Evolutionary conservation across 2,888 invertebrate genomes (phyloP), one percentile per base, ranked within the genome.

Genomic region (Plebejus argus): DNA sequence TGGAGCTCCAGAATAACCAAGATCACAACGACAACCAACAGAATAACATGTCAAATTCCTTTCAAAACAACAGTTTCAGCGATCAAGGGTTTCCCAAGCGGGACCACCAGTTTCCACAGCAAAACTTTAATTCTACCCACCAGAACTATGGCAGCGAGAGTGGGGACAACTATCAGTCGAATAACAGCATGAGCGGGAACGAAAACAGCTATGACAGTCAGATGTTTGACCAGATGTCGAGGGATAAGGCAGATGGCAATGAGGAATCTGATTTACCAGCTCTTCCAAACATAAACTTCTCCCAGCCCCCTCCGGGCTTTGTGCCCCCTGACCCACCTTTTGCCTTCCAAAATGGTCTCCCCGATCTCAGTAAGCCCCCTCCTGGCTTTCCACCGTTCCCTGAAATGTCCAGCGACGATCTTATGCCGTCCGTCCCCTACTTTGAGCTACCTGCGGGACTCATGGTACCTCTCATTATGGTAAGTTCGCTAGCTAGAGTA

Each of bases 361-460:
- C 98, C 61, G 98, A 98, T 91, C 95, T 98, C 81, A 97, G 97
- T 33, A 97, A 97, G 86, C 98, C 98, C 0, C 98, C 98, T 0
- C 98, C 98, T 6, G 97, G 97, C 49, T 98, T 97, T 86, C 94
- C 93, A 83, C 86, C 93, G 82, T 86, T 95, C 89, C 86, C 89
- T 12, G 93, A 94, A 81, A 84, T 92, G 78, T 93, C 88, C 83
- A 92, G 88, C 84, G 97, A 97, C 83, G 97, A 98, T 80, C 92
- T 98, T 81, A 96, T 98, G 92, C 99, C 99, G 39, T 97, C 97
- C 39, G 97, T 98, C 83, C 99, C 99, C 76, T 99, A 99, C 90
- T 99, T 97, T 89, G 99, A 99, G 88, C 95, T 99, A 81, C 99
- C 99, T 2, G 99, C 99, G 78, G 99, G 99, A 71, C 95, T 99